phyloP scores from a whole-genome alignment of 1,140 invertebrate species.

The Nasonia giraulti region DNA sequence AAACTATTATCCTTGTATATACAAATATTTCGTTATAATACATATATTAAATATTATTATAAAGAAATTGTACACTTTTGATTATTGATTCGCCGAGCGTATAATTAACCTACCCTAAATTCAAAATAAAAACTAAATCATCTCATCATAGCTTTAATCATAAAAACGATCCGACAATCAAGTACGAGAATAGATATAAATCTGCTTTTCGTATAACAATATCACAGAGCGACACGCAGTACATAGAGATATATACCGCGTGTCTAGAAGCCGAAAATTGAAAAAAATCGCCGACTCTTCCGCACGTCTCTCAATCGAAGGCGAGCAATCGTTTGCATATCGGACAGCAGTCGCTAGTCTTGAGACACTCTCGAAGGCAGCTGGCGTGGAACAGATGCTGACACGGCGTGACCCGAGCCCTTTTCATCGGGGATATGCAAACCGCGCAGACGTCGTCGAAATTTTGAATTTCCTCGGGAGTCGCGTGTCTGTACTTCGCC shows the following conservation, averaged over 20 bases:
- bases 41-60: slow-evolving; percentile 16
- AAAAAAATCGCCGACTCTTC: not conserved
- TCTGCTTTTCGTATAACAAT: not conserved
- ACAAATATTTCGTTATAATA: slow-evolving; percentile 31
- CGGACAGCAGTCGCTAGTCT: slow-evolving; percentile 81
- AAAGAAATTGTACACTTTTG: not conserved
- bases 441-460: slow-evolving; percentile 86
- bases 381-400: slow-evolving; percentile 86
- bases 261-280: not conserved
- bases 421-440: slow-evolving; percentile 81
- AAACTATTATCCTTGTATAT: slow-evolving; percentile 26
- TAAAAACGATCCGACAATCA: slow-evolving; percentile 24
- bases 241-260: not conserved
- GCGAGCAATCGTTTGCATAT: slow-evolving; percentile 80
- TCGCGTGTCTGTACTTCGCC: slow-evolving; percentile 79
- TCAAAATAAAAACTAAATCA: not conserved
- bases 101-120: not conserved
- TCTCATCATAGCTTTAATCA: not conserved
- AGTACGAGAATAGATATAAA: not conserved
- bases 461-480: slow-evolving; percentile 78
- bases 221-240: not conserved
- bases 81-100: not conserved
- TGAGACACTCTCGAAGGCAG: slow-evolving; percentile 82
- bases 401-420: slow-evolving; percentile 83
- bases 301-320: slow-evolving; percentile 58